Evolutionary conservation across 2,888 invertebrate genomes (phyloP).

Genomic region (Megastigmus dorsalis): DNA sequence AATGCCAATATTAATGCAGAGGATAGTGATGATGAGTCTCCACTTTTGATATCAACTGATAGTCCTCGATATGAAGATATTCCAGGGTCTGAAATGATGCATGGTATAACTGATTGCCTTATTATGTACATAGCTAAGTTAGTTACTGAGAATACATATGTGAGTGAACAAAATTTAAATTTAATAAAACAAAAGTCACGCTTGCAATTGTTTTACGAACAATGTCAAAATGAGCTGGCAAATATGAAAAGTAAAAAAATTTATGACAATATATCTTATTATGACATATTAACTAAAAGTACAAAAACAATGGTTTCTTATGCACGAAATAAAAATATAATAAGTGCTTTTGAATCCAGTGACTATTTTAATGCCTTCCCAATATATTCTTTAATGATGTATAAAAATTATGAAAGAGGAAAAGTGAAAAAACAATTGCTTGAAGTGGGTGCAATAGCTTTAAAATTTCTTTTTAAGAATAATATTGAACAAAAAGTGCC

Average conservation of each 20-base stretch:
- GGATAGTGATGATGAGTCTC: slow-evolving; percentile 43
- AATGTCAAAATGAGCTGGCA: slow-evolving; percentile 30
- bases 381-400: slow-evolving; percentile 46
- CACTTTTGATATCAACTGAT: slow-evolving; percentile 45
- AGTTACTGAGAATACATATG: slow-evolving; percentile 30
- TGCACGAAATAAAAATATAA: slow-evolving; percentile 43
- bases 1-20: slow-evolving; percentile 49
- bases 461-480: slow-evolving; percentile 46
- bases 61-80: slow-evolving; percentile 48
- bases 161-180: slow-evolving; percentile 43
- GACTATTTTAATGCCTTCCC: slow-evolving; percentile 43
- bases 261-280: slow-evolving; percentile 41
- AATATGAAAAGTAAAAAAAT: slow-evolving; percentile 42
- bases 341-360: slow-evolving; percentile 40
- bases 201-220: slow-evolving; percentile 38
- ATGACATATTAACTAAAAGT: slow-evolving; percentile 47
- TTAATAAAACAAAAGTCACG: slow-evolving; percentile 38
- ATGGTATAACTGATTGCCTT: slow-evolving; percentile 41
- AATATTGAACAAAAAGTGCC: slow-evolving; percentile 40
- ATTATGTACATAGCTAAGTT: slow-evolving; percentile 47
- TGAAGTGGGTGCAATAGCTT: slow-evolving; percentile 31
- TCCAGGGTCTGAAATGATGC: slow-evolving; percentile 48
- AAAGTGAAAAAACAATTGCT: slow-evolving; percentile 41
- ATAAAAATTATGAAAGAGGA: slow-evolving; percentile 42
- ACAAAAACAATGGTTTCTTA: slow-evolving; percentile 47